Evolutionary conservation across 92 coral and sea anemone genomes (phyloP), one percentile per base, ranked within the genome.

Genomic region (Phymanthus crucifer): DNA sequence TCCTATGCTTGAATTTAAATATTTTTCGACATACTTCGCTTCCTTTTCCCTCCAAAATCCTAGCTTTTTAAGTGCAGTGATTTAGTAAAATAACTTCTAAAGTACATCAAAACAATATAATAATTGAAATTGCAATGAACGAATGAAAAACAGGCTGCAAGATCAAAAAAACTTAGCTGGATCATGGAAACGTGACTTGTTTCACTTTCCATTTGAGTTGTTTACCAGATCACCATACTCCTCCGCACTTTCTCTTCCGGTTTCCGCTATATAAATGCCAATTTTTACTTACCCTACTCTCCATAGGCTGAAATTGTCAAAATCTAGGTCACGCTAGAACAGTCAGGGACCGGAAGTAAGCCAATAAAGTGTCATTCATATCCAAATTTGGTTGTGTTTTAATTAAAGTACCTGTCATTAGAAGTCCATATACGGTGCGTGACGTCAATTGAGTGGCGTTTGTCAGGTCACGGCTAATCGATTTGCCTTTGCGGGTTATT

Each of bases 381-480:
- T 71, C 92, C 90, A 88, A 56, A 91, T 88, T 80, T 84, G 97
- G 91, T 34, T 71, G 34, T 32, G 18, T 37, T 74, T 85, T 84
- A 78, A 78, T 66, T 71, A 76, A 84, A 73, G 78, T 85, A 88
- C 87, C 84, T 90, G 94, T 87, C 94, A 87, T 40, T 71, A 54
- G 11, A n/a, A 40, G 45, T 4, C 97, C 97, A 83, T 37, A 90
- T 90, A 87, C 47, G 97, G 97, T 64, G 66, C 71, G 85, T 92
- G 97, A 92, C 94, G 97, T 92, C 94, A 92, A 73, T 77, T 81
- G 85, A 81, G 86, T 85, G 91, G 84, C 87, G 78, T 85, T 70
- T 81, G 84, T 83, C 75, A 87, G 87, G 91, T 85, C 87, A 87
- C 83, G 91, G 87, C 79, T 47, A 68, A 77, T 72, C 71, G 64